A percentile compares a stretch with the other conserved stretches of the same genome.
Evolutionary conservation across 2,888 invertebrate species (phyloP).

Genomic region (Penaeus monodon): DNA sequence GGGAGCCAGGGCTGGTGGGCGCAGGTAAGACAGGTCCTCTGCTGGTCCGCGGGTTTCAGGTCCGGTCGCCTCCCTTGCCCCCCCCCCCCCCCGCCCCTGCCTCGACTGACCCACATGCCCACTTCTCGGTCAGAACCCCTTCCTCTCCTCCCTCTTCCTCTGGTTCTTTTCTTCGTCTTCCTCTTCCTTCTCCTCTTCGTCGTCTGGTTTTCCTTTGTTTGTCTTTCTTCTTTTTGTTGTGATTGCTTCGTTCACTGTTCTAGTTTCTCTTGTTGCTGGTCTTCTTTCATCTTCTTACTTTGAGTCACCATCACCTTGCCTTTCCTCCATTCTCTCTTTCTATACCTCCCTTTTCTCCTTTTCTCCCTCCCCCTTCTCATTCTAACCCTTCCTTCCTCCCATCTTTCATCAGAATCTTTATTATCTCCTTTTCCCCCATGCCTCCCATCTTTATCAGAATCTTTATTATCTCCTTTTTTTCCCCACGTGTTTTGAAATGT

Average conservation of each 20-base stretch:
- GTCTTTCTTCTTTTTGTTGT: neutral
- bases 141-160: neutral
- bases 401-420: neutral
- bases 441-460: no score
- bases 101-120: neutral
- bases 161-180: neutral
- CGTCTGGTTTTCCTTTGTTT: no score
- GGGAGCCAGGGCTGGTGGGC: neutral
- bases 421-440: neutral
- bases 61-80: neutral
- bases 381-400: no score
- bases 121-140: neutral
- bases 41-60: no score
- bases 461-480: neutral
- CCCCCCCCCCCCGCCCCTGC: neutral
- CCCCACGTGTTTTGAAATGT: neutral
- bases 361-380: no score
- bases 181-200: neutral
- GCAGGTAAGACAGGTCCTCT: neutral
- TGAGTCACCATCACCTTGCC: no score
- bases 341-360: no score
- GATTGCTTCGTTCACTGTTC: neutral
- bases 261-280: neutral
- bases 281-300: no score
- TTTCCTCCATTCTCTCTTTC: no score